Base-by-base conservation (phyloP, 2,888 invertebrate genomes). In the Lasioglossum lativentre region DNA sequence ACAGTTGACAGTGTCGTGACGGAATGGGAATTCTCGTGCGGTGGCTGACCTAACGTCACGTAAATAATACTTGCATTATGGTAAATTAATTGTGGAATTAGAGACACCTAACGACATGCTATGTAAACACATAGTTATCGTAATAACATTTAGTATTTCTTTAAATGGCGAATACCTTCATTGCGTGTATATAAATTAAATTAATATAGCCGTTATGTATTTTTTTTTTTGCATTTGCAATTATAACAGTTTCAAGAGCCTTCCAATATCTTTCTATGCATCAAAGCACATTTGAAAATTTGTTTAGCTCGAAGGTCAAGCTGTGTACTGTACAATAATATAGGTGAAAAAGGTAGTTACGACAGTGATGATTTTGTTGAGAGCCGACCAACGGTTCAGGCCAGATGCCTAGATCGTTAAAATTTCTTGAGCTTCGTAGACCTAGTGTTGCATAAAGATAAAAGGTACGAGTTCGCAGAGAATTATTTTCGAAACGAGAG, bases 1-100 rank as follows among this genome's bases (percentile, higher is more conserved):
- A 14, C 63, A 63, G 52, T 71, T 71, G 80, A 14, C 63, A 63
- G 52, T 40, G 38, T n/a, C 30, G 34, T 45, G 72, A 27, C 75
- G 14, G 63, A 75, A 82, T 52, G 70, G 27, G 16, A 70, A 34
- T 63, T 27, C 45, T n/a, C 45, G 45, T 68, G 38, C 38, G 47
- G 40, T 8, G 47, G 2, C 56, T 42, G 27, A 38, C 19, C 59
- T 42, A 81, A 72, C 40, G 47, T 77, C 40, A 19, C 45, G n/a
- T n/a, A 34, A 38, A 34, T 34, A 82, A 52, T 75, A 45, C 34
- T 27, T 52, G 42, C 47, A 47, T 68, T 68, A 38, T 23, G 6
- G 66, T 19, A 68, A 23, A 38, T 34, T 68, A 38, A 68, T 68
- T 38, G 4, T 34, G 10, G 10, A 8, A 23, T 72, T n/a, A 19